Percentiles rank a stretch among this genome's conserved stretches.
Conservation (phyloP, 2,888 invertebrate genomes). For the Dicycla oo region DNA sequence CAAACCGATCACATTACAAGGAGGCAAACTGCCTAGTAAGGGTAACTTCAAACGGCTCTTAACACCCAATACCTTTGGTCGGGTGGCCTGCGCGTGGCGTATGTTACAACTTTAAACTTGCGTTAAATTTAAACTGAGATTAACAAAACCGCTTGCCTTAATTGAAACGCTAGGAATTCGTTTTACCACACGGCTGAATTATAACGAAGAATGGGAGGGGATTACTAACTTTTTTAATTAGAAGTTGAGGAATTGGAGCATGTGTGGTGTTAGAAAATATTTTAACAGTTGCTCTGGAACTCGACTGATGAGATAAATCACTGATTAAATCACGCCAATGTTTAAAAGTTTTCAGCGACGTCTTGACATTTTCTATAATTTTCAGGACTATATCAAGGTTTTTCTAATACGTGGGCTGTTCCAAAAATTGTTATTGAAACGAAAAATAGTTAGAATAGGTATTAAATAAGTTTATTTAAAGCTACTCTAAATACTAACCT, state of each 20-base stretch:
- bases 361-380: too few species aligned
- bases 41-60: constrained; percentile 77
- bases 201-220: constrained; percentile 59
- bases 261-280: constrained; percentile 45
- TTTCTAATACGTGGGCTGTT: too few species aligned
- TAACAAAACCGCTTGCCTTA: constrained; percentile 74
- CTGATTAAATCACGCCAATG: not conserved
- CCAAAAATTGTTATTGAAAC: too few species aligned
- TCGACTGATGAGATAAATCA: not conserved
- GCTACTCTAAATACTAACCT: too few species aligned
- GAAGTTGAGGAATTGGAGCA: constrained; percentile 21
- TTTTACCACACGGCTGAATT: constrained; percentile 72
- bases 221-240: constrained; percentile 62
- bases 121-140: constrained; percentile 62
- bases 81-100: constrained; percentile 56
- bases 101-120: constrained; percentile 77
- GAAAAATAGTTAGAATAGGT: too few species aligned
- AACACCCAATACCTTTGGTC: constrained; percentile 69
- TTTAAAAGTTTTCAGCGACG: too few species aligned
- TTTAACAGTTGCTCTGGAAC: constrained; percentile 14
- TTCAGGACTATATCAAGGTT: too few species aligned
- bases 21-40: constrained; percentile 61
- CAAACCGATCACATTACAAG: constrained; percentile 3
- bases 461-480: too few species aligned
- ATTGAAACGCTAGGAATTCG: constrained; percentile 79